Evolutionary conservation across 2,888 invertebrate species (phyloP).

Genomic region (Eupithecia tripunctaria): DNA sequence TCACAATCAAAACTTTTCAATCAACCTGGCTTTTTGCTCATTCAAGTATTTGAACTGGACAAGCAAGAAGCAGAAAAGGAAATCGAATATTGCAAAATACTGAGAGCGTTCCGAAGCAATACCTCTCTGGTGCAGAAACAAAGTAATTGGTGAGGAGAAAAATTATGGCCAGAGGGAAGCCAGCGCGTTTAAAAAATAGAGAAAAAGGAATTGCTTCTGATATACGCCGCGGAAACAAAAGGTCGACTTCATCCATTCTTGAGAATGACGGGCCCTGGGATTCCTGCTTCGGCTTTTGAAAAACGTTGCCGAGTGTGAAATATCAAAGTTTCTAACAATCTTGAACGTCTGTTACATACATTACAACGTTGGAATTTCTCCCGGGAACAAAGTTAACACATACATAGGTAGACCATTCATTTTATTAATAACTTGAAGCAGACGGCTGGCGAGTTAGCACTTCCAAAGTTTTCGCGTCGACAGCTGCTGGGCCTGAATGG

Average conservation of each 20-base stretch:
- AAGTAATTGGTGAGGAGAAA: slow-evolving; percentile 73
- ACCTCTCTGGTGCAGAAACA: slow-evolving; percentile 64
- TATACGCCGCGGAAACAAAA: slow-evolving; percentile 60
- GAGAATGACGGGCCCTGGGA: slow-evolving; percentile 48
- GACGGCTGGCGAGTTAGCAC: slow-evolving; percentile 53
- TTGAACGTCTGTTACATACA: slow-evolving; percentile 33
- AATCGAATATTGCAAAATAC: slow-evolving; percentile 59
- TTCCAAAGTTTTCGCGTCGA: slow-evolving; percentile 54
- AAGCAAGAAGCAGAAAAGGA: slow-evolving; percentile 40
- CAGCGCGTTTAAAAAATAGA: slow-evolving; percentile 62
- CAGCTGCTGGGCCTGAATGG: slow-evolving; percentile 58
- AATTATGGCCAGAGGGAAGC: slow-evolving; percentile 64
- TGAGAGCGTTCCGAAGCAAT: slow-evolving; percentile 54
- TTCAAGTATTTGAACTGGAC: slow-evolving; percentile 28
- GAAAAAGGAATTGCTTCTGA: slow-evolving; percentile 61
- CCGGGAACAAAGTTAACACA: slow-evolving; percentile 43
- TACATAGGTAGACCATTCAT: slow-evolving; percentile 58
- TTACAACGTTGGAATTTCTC: slow-evolving; percentile 33
- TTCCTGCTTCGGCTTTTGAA: slow-evolving; percentile 20
- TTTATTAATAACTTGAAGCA: slow-evolving; percentile 56
- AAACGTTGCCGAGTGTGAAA: slow-evolving; percentile 14
- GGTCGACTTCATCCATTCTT: slow-evolving; percentile 55
- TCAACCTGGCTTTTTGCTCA: slow-evolving; percentile 25
- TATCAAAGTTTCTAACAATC: slow-evolving; percentile 29
- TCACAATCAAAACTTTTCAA: neutral